Evolutionary conservation across 2,113 vertebrate genomes (phyloP), one percentile per base, ranked within the genome.

Genomic region (Pteruthius melanotis): DNA sequence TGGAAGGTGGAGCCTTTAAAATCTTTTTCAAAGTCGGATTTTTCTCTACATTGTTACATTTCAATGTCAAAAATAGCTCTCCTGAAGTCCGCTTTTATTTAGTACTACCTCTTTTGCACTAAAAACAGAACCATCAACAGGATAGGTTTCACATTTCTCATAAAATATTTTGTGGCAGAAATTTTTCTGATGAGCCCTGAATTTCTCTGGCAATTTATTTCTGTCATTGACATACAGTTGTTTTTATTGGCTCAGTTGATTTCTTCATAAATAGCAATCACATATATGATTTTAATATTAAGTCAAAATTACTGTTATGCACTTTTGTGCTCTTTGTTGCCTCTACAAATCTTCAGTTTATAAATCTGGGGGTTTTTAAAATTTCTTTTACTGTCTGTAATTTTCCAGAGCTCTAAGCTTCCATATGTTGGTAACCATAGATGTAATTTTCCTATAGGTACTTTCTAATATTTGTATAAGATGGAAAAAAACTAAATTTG

Each of bases 201-300:
- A 69, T 85, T 89, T 83, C 74, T 39, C 68, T 95, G 80, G 82
- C 57, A 92, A 56, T 94, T 93, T 80, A 92, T 44, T 31, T 90
- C 57, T 37, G 59, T 74, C 57, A 66, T n/a, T 87, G 74, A 83
- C 86, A 91, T 89, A 26, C 9, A 45, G 59, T 56, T 94, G 65
- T 60, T 91, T 91, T 89, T 76, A 80, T 83, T 91, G 94, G 85
- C 87, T 79, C 22, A 44, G 9, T 39, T n/a, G 40, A 45, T 91
- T 45, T 92, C 95, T 95, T 94, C 64, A 81, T 94, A 92, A 93
- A 95, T 88, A 88, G 60, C 22, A 97, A 90, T 27, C 24, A 57
- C 68, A 88, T 91, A 95, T 40, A 93, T 59, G 31, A 85, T 88
- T 87, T 95, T 80, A 82, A 85, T 82, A 76, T 44, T 10, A 61